phyloP scores from a whole-genome alignment of 1,140 invertebrate genomes.

The Temnothorax curvispinosus region DNA sequence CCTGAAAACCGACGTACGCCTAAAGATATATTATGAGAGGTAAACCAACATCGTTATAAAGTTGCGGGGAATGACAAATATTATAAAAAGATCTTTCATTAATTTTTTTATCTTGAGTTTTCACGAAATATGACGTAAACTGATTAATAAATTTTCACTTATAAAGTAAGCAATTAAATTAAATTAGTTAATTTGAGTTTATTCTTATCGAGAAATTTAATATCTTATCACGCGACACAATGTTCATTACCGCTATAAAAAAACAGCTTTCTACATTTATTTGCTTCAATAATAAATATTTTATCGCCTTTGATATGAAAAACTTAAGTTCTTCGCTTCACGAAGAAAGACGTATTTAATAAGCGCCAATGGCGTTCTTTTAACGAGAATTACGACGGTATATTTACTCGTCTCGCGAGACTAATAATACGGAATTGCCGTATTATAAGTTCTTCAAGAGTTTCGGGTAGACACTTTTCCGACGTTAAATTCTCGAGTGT shows the following conservation, averaged over 20 bases:
- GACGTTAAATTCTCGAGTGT: neutral
- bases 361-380: neutral
- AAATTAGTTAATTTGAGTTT: conserved; percentile 2
- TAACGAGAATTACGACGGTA: conserved; percentile 4
- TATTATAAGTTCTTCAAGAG: conserved; percentile 16
- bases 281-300: neutral
- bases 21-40: neutral
- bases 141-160: neutral
- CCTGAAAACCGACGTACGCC: conserved; percentile 86
- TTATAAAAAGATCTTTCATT: neutral
- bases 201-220: neutral
- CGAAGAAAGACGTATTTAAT: conserved; percentile 20
- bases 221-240: neutral
- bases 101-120: neutral
- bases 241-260: neutral
- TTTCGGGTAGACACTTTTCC: neutral
- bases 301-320: conserved; percentile 1
- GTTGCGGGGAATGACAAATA: no score
- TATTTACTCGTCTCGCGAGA: neutral
- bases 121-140: neutral
- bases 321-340: neutral
- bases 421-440: conserved; percentile 2
- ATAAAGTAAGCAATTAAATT: neutral
- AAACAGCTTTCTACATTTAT: neutral
- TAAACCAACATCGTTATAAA: neutral